Evolutionary conservation across 2,113 vertebrate species (phyloP).

Genomic region (Thymallus thymallus): DNA sequence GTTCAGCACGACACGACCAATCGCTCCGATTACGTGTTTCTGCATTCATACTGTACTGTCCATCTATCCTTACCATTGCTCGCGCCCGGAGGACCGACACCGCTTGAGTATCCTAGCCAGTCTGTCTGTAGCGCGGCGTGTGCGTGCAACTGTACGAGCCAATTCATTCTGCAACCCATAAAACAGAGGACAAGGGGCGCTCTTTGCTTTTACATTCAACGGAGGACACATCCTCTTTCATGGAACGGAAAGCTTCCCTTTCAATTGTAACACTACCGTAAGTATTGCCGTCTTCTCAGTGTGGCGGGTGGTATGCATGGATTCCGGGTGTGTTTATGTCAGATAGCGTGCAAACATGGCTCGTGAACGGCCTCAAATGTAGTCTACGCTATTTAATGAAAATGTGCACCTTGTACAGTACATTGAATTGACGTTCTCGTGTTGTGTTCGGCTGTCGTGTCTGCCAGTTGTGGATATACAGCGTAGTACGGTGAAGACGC

Average conservation of each 20-base stretch:
- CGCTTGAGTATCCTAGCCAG: slow-evolving; percentile 29
- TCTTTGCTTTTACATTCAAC: slow-evolving; percentile 23
- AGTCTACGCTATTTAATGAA: background rate
- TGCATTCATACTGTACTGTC: too few relatives aligned
- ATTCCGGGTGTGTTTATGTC: slow-evolving; percentile 69
- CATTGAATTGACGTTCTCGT: background rate
- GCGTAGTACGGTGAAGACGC: background rate
- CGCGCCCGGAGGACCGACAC: slow-evolving; percentile 37
- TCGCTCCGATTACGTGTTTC: too few relatives aligned
- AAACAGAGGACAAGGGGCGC: slow-evolving; percentile 40
- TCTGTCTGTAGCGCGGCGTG: slow-evolving; percentile 56
- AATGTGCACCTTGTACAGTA: background rate
- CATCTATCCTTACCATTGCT: slow-evolving; percentile 25
- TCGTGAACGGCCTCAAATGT: background rate
- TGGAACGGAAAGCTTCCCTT: background rate
- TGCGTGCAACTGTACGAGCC: background rate
- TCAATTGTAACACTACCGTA: slow-evolving; percentile 39
- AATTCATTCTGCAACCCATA: slow-evolving; percentile 35
- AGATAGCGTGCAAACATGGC: slow-evolving; percentile 7
- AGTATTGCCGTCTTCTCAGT: slow-evolving; percentile 53
- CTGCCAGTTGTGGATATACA: slow-evolving; percentile 22
- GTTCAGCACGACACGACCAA: too few relatives aligned
- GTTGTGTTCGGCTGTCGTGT: slow-evolving; percentile 42
- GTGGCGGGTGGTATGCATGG: slow-evolving; percentile 52
- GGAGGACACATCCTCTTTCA: slow-evolving; percentile 14